A percentile compares a stretch with the other conserved stretches of the same genome.
phyloP scores from a whole-genome alignment of 2,113 vertebrate genomes.

The Tachysurus fulvidraco region DNA sequence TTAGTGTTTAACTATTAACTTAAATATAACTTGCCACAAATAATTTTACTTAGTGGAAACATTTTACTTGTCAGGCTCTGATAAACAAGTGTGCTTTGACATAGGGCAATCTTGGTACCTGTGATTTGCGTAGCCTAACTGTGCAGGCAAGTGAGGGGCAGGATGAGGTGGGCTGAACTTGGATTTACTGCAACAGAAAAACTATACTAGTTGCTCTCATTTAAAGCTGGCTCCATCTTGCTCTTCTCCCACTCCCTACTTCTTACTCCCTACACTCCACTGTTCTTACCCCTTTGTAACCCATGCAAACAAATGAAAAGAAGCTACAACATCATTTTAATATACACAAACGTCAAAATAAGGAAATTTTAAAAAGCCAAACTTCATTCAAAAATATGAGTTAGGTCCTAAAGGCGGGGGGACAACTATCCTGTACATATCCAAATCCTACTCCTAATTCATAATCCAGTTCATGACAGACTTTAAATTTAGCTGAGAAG shows the following conservation, averaged over 20 bases:
- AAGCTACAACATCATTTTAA: constrained; percentile 49
- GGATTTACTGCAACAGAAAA: constrained; percentile 49
- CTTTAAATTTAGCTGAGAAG: background rate
- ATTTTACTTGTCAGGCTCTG: background rate
- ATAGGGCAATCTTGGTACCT: background rate
- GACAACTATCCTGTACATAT: background rate
- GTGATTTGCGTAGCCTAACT: constrained; percentile 4
- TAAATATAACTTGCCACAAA: background rate
- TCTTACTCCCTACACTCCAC: constrained; percentile 50
- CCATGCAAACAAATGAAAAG: constrained; percentile 69
- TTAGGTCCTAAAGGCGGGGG: no score
- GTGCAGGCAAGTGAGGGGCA: constrained; percentile 53
- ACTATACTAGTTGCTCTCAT: constrained; percentile 47
- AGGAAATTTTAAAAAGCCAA: constrained; percentile 42
- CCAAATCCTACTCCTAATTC: background rate
- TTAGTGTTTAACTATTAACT: background rate
- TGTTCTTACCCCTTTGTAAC: constrained; percentile 66
- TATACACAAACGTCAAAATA: constrained; percentile 50
- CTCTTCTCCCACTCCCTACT: constrained; percentile 54
- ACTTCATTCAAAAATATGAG: background rate
- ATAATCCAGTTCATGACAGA: background rate
- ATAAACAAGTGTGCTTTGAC: constrained; percentile 9
- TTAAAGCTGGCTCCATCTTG: constrained; percentile 46
- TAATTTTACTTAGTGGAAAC: background rate
- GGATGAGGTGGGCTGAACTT: constrained; percentile 31